A percentile compares a stretch with the other conserved stretches of the same genome.
Evolutionary conservation across 2,888 invertebrate species (phyloP).

Genomic region (Tetranychus piercei): DNA sequence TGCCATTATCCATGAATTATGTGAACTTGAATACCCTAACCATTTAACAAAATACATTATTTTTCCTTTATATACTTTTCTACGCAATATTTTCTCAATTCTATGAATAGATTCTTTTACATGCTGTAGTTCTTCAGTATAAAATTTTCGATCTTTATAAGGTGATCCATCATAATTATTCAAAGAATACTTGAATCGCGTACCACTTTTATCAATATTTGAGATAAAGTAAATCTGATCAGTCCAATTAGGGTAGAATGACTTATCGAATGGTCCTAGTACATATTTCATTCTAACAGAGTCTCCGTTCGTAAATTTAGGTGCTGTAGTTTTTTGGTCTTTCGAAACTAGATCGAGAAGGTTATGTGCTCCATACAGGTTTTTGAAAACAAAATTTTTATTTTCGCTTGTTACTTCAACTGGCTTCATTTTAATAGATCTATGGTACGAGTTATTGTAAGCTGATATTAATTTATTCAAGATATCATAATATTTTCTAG

Average conservation of each 20-base stretch:
- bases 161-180: not conserved
- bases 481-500: constrained; percentile 4
- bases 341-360: not conserved
- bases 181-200: not conserved
- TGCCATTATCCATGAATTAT: not conserved
- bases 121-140: constrained; percentile 5
- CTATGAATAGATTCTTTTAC: not conserved
- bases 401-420: not conserved
- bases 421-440: not conserved
- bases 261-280: too few species aligned
- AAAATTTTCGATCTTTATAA: not conserved
- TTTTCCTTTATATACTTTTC: not conserved
- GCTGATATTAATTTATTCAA: not conserved
- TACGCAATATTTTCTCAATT: not conserved
- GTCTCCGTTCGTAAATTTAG: too few species aligned
- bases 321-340: not conserved
- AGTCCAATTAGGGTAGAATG: constrained; percentile 12
- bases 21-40: not conserved
- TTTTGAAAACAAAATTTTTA: not conserved
- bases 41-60: not conserved
- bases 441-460: constrained; percentile 6
- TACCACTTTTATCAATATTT: not conserved
- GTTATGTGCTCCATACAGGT: not conserved
- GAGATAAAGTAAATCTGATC: not conserved
- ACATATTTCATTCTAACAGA: too few species aligned